phyloP scores from a whole-genome alignment of 1,140 invertebrate species.

The Eulimnadia texana region DNA sequence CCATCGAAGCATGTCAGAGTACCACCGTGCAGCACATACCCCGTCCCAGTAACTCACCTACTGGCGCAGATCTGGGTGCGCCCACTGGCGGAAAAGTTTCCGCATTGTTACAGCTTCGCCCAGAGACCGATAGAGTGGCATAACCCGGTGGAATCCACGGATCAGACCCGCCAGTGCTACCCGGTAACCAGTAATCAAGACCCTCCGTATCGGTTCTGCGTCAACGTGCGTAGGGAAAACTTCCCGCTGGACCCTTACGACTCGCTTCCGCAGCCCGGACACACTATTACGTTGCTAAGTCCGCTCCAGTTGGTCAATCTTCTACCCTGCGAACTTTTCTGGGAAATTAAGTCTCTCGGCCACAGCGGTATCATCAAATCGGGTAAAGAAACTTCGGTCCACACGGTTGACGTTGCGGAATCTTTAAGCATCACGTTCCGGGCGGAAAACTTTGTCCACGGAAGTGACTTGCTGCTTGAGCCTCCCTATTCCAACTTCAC shows the following conservation, averaged over 20 bases:
- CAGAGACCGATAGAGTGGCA: constrained; percentile 46
- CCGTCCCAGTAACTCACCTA: constrained; percentile 45
- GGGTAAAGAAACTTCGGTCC: constrained; percentile 32
- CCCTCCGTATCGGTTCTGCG: constrained; percentile 25
- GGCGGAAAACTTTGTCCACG: constrained; percentile 65
- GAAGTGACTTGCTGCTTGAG: constrained; percentile 35
- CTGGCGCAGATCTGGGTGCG: constrained; percentile 34
- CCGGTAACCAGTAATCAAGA: constrained; percentile 27
- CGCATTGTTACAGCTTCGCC: constrained; percentile 40
- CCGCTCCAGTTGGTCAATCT: constrained; percentile 58
- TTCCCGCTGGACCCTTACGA: constrained; percentile 16
- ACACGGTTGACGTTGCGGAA: constrained; percentile 46
- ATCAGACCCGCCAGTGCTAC: constrained; percentile 35
- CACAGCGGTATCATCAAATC: constrained; percentile 43
- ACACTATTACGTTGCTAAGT: constrained; percentile 66
- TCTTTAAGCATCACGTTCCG: constrained; percentile 53
- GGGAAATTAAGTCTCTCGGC: constrained; percentile 23
- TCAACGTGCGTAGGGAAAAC: constrained; percentile 1
- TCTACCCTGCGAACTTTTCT: constrained; percentile 47
- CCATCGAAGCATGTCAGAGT: constrained; percentile 25
- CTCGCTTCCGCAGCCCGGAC: constrained; percentile 51
- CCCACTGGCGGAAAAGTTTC: constrained; percentile 32
- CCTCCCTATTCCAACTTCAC: constrained; percentile 33
- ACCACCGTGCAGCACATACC: constrained; percentile 28
- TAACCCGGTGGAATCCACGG: constrained; percentile 38